A percentile compares a stretch with the other conserved stretches of the same genome.
These are phyloP conservation scores for Tarsius wallacei DNA, from an alignment of 2,797 vertebrate species.

Conservation along the genomic window DNA sequence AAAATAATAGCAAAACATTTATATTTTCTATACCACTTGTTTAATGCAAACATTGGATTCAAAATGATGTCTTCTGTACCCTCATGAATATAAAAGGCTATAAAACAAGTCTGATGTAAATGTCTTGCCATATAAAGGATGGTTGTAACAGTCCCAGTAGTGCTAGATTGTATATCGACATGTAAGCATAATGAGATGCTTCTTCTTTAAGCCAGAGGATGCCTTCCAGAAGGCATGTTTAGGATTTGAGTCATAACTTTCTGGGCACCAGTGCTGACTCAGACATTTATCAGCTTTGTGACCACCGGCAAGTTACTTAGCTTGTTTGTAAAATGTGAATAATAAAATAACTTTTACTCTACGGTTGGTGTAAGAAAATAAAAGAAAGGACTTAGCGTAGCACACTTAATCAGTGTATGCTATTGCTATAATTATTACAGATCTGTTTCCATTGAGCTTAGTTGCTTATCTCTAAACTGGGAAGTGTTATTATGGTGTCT, in stretches of 20 bases:
- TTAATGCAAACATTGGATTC: constrained; percentile 35
- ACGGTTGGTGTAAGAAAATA: not conserved
- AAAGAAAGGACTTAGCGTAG: not conserved
- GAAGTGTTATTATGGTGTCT: not conserved
- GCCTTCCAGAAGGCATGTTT: not conserved
- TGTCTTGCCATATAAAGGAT: not conserved
- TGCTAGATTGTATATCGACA: not conserved
- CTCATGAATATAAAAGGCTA: constrained; percentile 32
- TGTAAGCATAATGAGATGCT: not conserved
- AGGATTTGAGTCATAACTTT: constrained; percentile 49
- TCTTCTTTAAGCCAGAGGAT: not conserved
- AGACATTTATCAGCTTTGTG: constrained; percentile 41
- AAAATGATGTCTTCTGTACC: not conserved
- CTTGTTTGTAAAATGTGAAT: constrained; percentile 33
- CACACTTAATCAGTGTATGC: not conserved
- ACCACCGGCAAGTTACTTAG: not conserved
- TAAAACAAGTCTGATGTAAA: not conserved
- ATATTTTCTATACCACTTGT: not conserved
- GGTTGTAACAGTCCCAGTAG: not conserved
- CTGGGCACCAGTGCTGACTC: not conserved
- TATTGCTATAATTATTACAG: constrained; percentile 55
- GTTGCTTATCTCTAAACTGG: not conserved
- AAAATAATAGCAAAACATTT: constrained; percentile 1
- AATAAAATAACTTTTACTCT: constrained; percentile 39
- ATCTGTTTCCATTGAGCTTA: constrained; percentile 17